Conservation (phyloP, 2,113 vertebrate genomes). For the Nycticryphes semicollaris region DNA sequence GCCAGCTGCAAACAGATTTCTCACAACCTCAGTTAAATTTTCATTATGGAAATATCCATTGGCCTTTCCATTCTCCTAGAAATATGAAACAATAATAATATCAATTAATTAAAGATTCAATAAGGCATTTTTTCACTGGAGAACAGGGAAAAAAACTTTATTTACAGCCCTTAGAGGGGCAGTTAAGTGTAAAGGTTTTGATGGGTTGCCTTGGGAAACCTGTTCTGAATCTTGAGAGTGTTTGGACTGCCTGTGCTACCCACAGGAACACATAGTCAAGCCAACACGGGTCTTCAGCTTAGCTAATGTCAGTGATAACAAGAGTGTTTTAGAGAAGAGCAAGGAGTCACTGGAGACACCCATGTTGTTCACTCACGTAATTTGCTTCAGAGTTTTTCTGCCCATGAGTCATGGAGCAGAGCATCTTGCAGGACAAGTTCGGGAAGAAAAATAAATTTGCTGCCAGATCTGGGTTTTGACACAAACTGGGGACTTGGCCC, state of each 20-base stretch:
- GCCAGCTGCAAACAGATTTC: slow-evolving; percentile 56
- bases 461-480: not conserved
- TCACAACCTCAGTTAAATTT: slow-evolving; percentile 34
- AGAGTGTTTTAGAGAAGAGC: not conserved
- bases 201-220: not conserved
- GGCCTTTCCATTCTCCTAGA: slow-evolving; percentile 40
- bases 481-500: not conserved
- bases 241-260: not conserved
- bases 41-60: slow-evolving; percentile 31
- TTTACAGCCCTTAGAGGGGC: not conserved
- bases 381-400: not conserved
- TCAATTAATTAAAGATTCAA: not conserved
- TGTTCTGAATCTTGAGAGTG: not conserved
- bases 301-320: not conserved
- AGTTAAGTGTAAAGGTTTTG: not conserved
- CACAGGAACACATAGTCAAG: not conserved
- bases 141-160: not conserved
- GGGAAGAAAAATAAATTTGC: not conserved
- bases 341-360: not conserved
- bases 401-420: not conserved
- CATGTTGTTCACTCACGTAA: no score
- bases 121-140: not conserved
- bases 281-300: not conserved
- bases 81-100: not conserved
- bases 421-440: not conserved